Evolutionary conservation across 2,113 vertebrate genomes (phyloP), one percentile per base, ranked within the genome.

Genomic region (Ellobius talpinus): DNA sequence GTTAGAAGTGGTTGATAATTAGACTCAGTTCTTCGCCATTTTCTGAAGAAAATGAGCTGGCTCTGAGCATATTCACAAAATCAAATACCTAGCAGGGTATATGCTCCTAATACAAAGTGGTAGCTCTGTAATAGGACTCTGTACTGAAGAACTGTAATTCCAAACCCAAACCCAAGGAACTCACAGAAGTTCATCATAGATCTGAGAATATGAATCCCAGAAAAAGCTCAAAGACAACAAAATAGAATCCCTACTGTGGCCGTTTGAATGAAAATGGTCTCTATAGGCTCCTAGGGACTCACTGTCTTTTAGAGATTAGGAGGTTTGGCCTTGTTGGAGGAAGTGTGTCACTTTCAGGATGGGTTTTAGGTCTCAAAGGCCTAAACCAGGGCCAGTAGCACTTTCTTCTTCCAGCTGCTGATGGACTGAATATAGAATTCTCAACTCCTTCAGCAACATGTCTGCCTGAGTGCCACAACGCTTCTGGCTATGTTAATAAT

Each of bases 171-270:
- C 26, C 42, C 6, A 68, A 85, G 39, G 13, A 39, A 63, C 55
- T 84, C 29, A 42, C 7, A 55, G 36, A 90, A 90, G 26, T 94
- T 78, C 77, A 45, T 72, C 33, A 55, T 47, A 87, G 6, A 55
- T 85, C 39, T 50, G 45, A 85, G 86, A 74, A 13, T 33, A 70
- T 10, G 21, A 89, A 86, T 89, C 12, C 13, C 76, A 88, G 55
- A 58, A 76, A 85, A 58, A 96, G 8, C 47, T 84, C 73, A 90
- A 87, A 96, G 61, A 82, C 58, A 39, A 65, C 36, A 85, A 70
- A 78, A 78, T 26, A 85, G 24, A 85, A 31, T 31, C n/a, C 26
- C 26, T 31, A 31, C 81, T 31, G n/a, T 19, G 58, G 7, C 19
- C 2, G 4, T 31, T 65, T 65, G 39, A 65, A 85, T 42, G 58